Percentiles rank a stretch among this genome's conserved stretches.
Conservation (phyloP, 92 coral and sea anemone species). For the Isaurus tuberculatus region DNA sequence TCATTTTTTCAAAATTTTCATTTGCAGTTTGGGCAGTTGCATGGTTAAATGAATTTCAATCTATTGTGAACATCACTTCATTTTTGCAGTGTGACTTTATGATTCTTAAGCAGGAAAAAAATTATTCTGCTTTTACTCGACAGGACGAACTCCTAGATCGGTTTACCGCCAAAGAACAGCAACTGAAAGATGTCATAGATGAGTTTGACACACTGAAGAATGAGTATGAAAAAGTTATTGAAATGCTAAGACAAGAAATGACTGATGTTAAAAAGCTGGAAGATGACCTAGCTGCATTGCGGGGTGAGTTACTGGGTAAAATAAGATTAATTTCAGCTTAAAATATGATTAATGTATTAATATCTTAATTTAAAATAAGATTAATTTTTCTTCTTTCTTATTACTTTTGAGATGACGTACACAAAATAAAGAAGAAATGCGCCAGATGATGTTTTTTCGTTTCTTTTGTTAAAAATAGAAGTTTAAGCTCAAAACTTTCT, state of each 20-base stretch:
- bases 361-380: too few relatives aligned
- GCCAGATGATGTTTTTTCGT: too few relatives aligned
- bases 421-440: background rate
- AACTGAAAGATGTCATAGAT: constrained; percentile 62
- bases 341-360: too few relatives aligned
- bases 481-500: background rate
- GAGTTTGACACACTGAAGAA: constrained; percentile 70
- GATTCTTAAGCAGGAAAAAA: too few relatives aligned
- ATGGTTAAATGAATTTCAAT: too few relatives aligned
- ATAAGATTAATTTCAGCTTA: background rate
- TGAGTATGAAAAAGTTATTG: constrained; percentile 70
- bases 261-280: constrained; percentile 75
- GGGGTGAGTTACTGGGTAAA: constrained; percentile 56
- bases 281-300: constrained; percentile 62
- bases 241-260: constrained; percentile 65
- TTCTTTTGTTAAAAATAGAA: background rate
- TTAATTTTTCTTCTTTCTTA: too few relatives aligned
- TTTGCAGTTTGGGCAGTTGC: too few relatives aligned
- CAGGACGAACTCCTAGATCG: constrained; percentile 67
- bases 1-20: too few relatives aligned
- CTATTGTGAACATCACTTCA: too few relatives aligned
- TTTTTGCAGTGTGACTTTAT: too few relatives aligned
- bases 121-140: background rate
- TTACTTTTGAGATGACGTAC: too few relatives aligned
- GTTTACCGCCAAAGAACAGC: constrained; percentile 72